These are phyloP conservation scores for Gobiocypris rarus DNA, from an alignment of 2,113 vertebrate genomes.

Conservation along the genomic window DNA sequence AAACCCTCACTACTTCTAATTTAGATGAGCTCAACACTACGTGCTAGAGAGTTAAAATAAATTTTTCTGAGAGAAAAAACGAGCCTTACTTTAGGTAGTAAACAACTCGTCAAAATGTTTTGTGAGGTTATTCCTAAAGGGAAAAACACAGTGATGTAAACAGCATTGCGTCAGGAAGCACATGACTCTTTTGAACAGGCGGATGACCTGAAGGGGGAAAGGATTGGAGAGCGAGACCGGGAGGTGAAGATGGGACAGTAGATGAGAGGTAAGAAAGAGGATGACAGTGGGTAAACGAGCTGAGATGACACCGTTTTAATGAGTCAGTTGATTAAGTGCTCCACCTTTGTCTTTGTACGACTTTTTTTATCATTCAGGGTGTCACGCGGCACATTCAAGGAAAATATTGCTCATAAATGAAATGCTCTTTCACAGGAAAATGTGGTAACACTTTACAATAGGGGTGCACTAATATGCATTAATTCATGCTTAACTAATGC, in stretches of 20 bases:
- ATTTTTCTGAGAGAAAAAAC: background rate
- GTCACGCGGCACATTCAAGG: background rate
- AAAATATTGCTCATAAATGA: background rate
- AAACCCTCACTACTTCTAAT: background rate
- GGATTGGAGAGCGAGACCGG: background rate
- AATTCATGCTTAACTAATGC: no score
- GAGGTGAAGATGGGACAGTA: background rate
- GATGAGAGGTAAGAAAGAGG: background rate
- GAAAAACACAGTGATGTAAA: conserved; percentile 1
- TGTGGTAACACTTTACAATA: no score
- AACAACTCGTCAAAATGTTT: background rate
- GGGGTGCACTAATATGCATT: no score
- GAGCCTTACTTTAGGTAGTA: background rate
- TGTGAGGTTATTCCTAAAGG: background rate
- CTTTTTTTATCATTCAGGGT: background rate
- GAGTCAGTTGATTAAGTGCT: background rate
- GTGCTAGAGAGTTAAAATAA: background rate
- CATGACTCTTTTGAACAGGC: conserved; percentile 10
- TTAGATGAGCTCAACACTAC: background rate
- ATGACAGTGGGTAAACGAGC: background rate
- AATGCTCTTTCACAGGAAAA: background rate
- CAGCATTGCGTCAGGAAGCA: background rate
- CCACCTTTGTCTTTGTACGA: background rate
- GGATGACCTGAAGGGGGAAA: conserved; percentile 10
- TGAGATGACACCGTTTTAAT: background rate